Percentiles rank a stretch among this genome's conserved stretches.
Conservation (phyloP, 1,140 invertebrate species). For the Nymphalis io region DNA sequence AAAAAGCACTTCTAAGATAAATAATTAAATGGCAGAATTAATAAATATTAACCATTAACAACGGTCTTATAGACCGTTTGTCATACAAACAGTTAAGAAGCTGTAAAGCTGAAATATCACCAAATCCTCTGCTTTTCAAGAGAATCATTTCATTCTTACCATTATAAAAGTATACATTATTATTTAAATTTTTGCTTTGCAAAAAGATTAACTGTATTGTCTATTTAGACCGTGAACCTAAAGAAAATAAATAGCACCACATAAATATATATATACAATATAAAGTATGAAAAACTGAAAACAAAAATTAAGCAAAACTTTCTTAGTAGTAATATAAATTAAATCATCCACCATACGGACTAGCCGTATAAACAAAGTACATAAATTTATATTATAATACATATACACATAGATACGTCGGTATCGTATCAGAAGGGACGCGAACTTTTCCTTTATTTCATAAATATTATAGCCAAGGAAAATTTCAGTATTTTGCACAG, state of each 20-base stretch:
- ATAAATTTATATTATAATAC: neutral
- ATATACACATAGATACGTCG: neutral
- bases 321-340: no score
- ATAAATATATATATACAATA: neutral
- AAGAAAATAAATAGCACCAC: constrained; percentile 60
- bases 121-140: constrained; percentile 64
- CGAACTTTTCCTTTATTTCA: constrained; percentile 14
- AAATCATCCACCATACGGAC: no score
- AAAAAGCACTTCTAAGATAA: neutral
- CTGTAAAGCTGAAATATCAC: constrained; percentile 80
- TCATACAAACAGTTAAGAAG: constrained; percentile 66
- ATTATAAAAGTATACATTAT: constrained; percentile 60
- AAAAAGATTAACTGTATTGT: constrained; percentile 70
- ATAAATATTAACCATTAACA: constrained; percentile 33
- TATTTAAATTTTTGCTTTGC: constrained; percentile 67
- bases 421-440: constrained; percentile 32
- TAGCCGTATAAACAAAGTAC: no score
- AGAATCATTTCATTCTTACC: constrained; percentile 63
- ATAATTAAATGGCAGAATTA: neutral
- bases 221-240: constrained; percentile 59
- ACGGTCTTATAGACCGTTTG: constrained; percentile 65
- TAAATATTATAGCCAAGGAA: constrained; percentile 14
- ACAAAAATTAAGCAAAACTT: neutral
- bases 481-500: constrained; percentile 23
- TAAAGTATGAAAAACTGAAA: constrained; percentile 32